A percentile compares a stretch with the other conserved stretches of the same genome.
Conservation (phyloP, 2,797 vertebrate species). For the Scolopax rusticola region DNA sequence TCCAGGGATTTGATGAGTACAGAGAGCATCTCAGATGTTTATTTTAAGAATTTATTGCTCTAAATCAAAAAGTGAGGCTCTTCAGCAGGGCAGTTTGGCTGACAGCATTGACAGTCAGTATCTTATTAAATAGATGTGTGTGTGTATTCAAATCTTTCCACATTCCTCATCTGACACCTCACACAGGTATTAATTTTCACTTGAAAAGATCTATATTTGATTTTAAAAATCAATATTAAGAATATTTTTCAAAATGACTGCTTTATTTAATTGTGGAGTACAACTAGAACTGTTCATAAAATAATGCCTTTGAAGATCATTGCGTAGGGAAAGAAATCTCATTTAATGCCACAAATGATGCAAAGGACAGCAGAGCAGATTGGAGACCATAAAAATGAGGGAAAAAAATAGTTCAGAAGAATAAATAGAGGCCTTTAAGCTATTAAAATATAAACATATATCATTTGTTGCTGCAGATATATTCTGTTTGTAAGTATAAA, state of each 20-base stretch:
- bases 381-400: background rate
- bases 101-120: background rate
- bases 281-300: background rate
- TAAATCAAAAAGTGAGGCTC: background rate
- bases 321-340: background rate
- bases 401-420: background rate
- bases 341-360: background rate
- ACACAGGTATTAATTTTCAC: background rate
- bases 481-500: background rate
- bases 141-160: background rate
- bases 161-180: background rate
- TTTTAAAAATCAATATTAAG: background rate
- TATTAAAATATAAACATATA: background rate
- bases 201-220: background rate
- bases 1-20: background rate
- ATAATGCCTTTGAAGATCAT: background rate
- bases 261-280: conserved; percentile 1
- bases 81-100: background rate
- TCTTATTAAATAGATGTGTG: background rate
- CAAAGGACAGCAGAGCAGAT: background rate
- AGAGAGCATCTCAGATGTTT: conserved; percentile 1
- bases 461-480: background rate
- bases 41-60: conserved; percentile 2
- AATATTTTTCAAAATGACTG: background rate
- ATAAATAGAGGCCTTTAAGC: background rate